Conservation (phyloP, 2,888 invertebrate genomes). For the Drosophila gaucha region DNA sequence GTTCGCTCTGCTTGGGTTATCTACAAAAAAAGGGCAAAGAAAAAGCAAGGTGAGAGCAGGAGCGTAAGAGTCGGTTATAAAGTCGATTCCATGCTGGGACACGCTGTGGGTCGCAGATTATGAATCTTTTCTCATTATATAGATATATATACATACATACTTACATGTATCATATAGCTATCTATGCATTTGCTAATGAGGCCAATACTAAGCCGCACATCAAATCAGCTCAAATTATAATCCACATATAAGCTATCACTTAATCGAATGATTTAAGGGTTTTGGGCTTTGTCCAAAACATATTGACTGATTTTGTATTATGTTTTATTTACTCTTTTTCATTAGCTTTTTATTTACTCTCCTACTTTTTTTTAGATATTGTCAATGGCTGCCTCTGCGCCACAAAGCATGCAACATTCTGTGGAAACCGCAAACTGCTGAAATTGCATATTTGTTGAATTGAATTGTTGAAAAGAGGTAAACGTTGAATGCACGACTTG, state of each 20-base stretch:
- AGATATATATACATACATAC: not conserved
- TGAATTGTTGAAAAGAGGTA: not conserved
- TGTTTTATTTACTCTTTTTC: not conserved
- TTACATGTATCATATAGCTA: not conserved
- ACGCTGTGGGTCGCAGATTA: no score
- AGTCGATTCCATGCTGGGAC: constrained; percentile 63
- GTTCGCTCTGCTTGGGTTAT: constrained; percentile 42
- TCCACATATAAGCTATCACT: constrained; percentile 25
- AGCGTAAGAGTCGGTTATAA: not conserved
- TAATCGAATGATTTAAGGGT: constrained; percentile 17
- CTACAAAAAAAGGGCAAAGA: constrained; percentile 30
- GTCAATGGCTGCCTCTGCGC: constrained; percentile 29
- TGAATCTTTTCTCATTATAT: no score
- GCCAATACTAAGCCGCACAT: constrained; percentile 22
- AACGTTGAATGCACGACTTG: not conserved
- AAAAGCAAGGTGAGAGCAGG: constrained; percentile 7
- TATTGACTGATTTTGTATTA: constrained; percentile 4
- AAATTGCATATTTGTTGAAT: constrained; percentile 31
- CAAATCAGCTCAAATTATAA: constrained; percentile 29
- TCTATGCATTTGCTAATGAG: constrained; percentile 31
- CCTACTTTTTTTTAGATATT: not conserved
- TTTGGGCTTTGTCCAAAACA: constrained; percentile 31
- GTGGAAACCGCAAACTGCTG: constrained; percentile 33
- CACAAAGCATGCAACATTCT: constrained; percentile 58
- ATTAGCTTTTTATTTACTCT: not conserved